These are phyloP conservation scores for Caenorhabditis sulstoni DNA, from an alignment of 2,888 invertebrate genomes.

Conservation along the genomic window DNA sequence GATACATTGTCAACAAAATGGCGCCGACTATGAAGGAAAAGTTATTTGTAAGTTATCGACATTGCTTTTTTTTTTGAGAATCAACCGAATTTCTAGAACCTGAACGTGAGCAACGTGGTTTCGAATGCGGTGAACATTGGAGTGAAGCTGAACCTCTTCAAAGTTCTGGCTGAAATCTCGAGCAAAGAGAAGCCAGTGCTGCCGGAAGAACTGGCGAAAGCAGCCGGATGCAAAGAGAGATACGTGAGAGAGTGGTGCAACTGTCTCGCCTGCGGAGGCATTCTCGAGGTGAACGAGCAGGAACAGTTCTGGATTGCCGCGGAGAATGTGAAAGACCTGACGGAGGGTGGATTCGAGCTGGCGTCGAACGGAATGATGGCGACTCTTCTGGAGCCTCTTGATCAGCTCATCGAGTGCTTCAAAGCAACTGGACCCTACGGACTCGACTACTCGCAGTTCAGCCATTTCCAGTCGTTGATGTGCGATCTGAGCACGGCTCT, in stretches of 20 bases:
- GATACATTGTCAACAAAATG: no score
- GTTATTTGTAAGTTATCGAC: slow-evolving; percentile 26
- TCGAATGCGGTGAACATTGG: slow-evolving; percentile 56
- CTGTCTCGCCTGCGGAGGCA: slow-evolving; percentile 63
- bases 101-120: slow-evolving; percentile 20
- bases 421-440: slow-evolving; percentile 67
- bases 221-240: slow-evolving; percentile 67
- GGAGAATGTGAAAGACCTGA: slow-evolving; percentile 61
- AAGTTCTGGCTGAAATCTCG: slow-evolving; percentile 47
- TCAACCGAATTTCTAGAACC: slow-evolving; percentile 5
- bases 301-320: slow-evolving; percentile 67
- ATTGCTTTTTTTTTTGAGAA: background rate
- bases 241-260: slow-evolving; percentile 70
- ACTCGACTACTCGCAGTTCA: slow-evolving; percentile 67
- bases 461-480: slow-evolving; percentile 66
- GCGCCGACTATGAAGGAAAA: slow-evolving; percentile 21
- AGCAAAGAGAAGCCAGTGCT: slow-evolving; percentile 49
- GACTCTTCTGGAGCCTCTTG: slow-evolving; percentile 50
- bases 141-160: slow-evolving; percentile 48
- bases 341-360: slow-evolving; percentile 12
- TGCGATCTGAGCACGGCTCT: slow-evolving; percentile 52
- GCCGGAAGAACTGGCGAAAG: slow-evolving; percentile 64
- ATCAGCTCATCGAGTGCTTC: slow-evolving; percentile 62
- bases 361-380: slow-evolving; percentile 35
- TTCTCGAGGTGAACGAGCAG: slow-evolving; percentile 66